Evolutionary conservation across 2,888 invertebrate species (phyloP).

Genomic region (Didymodactylos carnosus): DNA sequence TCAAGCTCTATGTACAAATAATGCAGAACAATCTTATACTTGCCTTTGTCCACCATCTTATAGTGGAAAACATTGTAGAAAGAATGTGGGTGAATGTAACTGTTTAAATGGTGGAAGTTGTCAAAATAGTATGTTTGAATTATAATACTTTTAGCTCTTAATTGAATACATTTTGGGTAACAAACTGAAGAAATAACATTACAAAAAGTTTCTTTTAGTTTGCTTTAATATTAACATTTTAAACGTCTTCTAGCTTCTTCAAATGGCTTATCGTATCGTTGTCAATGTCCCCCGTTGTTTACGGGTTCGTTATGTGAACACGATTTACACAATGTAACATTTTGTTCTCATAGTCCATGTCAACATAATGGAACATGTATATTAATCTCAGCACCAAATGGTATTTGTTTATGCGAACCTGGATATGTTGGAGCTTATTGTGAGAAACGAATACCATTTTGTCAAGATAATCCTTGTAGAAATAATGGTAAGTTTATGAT

Average conservation of each 20-base stretch:
- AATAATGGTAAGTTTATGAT: not conserved
- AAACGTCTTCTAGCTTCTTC: not conserved
- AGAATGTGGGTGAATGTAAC: not conserved
- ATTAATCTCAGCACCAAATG: not conserved
- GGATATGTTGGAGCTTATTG: not conserved
- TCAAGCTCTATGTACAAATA: not conserved
- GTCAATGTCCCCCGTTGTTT: not conserved
- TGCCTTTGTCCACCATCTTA: not conserved
- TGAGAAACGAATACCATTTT: not conserved
- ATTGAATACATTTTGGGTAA: too few species aligned
- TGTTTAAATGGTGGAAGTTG: not conserved
- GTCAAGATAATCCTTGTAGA: not conserved
- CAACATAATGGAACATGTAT: not conserved
- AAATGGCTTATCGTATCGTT: not conserved
- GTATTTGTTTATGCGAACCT: not conserved
- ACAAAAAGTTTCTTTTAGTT: not conserved
- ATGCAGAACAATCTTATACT: not conserved
- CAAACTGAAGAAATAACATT: too few species aligned
- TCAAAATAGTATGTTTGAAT: not conserved
- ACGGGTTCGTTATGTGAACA: not conserved
- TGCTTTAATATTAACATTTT: not conserved
- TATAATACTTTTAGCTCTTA: too few species aligned
- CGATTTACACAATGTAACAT: not conserved
- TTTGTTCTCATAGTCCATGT: not conserved
- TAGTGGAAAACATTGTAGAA: not conserved